Evolutionary conservation across 2,888 invertebrate species (phyloP).

Genomic region (Malthinus seriepunctatus): DNA sequence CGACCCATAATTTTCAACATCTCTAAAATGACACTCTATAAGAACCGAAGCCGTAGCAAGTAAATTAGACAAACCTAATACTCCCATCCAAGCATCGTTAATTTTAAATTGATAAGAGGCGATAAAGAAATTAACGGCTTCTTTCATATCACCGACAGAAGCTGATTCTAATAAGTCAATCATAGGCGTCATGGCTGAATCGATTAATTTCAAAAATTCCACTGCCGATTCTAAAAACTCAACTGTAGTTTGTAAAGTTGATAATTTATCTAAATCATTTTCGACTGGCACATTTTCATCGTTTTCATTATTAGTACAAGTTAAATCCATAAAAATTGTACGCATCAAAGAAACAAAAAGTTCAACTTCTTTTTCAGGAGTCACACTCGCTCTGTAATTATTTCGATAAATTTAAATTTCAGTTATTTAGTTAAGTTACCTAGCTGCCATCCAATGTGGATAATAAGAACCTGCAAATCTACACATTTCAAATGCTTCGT

Average conservation of each 20-base stretch:
- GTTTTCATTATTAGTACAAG: conserved; percentile 37
- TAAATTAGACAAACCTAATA: conserved; percentile 51
- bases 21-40: conserved; percentile 53
- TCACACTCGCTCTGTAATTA: conserved; percentile 27
- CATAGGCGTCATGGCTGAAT: conserved; percentile 65
- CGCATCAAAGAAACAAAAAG: conserved; percentile 36
- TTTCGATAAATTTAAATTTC: background rate
- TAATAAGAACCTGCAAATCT: conserved; percentile 16
- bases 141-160: conserved; percentile 78
- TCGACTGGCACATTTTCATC: conserved; percentile 41
- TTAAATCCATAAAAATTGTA: conserved; percentile 35
- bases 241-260: conserved; percentile 57
- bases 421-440: conserved; percentile 13
- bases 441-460: conserved; percentile 22
- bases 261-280: conserved; percentile 53
- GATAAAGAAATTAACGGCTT: conserved; percentile 88
- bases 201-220: conserved; percentile 45
- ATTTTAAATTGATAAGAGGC: conserved; percentile 78
- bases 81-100: conserved; percentile 71
- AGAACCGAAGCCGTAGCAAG: too few relatives aligned
- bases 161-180: conserved; percentile 74
- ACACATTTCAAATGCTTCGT: conserved; percentile 55
- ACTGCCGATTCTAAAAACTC: conserved; percentile 67
- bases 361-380: conserved; percentile 32
- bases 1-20: conserved; percentile 82